Evolutionary conservation across 2,113 vertebrate genomes (phyloP), one percentile per base, ranked within the genome.

Genomic region (Gobius niger): DNA sequence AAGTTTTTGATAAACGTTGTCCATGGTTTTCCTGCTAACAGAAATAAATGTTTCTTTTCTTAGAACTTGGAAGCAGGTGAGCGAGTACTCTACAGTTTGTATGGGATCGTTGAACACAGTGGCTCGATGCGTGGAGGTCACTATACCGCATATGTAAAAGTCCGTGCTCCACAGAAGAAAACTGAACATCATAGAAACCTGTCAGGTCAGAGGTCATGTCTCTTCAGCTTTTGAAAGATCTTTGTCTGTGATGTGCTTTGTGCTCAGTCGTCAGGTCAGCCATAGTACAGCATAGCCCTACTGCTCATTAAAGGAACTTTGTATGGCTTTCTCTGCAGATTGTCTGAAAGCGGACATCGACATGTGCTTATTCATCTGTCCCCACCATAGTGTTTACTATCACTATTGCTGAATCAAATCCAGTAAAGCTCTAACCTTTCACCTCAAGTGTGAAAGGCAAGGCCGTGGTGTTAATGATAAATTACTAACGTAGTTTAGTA

Each of bases 121-220:
- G 97, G 98, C 47, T 98, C 97, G 0, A 98, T 99, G 97, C 93
- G 94, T 60, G 96, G 94, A 5, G 98, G 98, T 5, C 98, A 99
- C 78, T 98, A 98, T 63, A 91, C 96, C 0, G 97, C 97, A 0
- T 99, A 98, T 12, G 96, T 99, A 67, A 98, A 96, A 92, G 94
- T 98, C 69, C 94, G 97, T n/a, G 44, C 91, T 10, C 91, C 94
- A 1, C 93, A 94, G 81, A 94, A 87, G 85, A 95, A 91, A 73
- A 46, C 86, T 0, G 95, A 96, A 8, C 92, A 91, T 19, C 90
- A 92, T 77, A 94, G 91, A 77, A 94, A 93, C 82, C 76, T 93
- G 68, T 83, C 94, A 88, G 96, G 96, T 97, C 92, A 65, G 84
- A 52, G 61, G 51, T 60, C n/a, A 12, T 44, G 11, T 63, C 40